Evolutionary conservation across 2,797 vertebrate genomes (phyloP).

Genomic region (Pyrocephalus nanus): DNA sequence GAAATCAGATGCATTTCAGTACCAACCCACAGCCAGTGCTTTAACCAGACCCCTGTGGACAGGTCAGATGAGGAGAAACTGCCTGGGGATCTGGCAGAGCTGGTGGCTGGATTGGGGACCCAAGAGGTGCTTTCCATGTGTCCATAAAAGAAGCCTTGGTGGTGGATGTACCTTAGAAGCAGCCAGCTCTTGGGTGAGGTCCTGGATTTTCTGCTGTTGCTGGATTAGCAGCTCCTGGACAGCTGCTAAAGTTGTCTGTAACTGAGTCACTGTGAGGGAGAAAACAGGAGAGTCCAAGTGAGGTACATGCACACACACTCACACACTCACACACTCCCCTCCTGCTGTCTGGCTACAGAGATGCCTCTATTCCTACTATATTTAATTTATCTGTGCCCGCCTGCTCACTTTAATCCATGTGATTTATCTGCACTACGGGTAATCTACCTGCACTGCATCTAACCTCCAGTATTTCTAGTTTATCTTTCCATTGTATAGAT

Average conservation of each 20-base stretch:
- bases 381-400: slow-evolving; percentile 57
- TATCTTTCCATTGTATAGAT: slow-evolving; percentile 75
- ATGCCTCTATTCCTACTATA: slow-evolving; percentile 27
- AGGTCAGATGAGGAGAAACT: not conserved
- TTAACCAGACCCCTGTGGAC: not conserved
- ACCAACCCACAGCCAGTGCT: not conserved
- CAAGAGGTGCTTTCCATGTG: not conserved
- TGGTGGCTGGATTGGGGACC: not conserved
- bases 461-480: slow-evolving; percentile 76
- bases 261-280: slow-evolving; percentile 84
- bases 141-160: not conserved
- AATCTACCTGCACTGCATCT: slow-evolving; percentile 73
- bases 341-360: slow-evolving; percentile 26
- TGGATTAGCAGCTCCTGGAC: slow-evolving; percentile 93
- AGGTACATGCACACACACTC: not conserved
- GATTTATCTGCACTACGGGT: slow-evolving; percentile 68
- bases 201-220: slow-evolving; percentile 95
- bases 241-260: slow-evolving; percentile 90
- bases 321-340: not conserved
- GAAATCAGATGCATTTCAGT: not conserved
- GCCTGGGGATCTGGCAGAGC: not conserved
- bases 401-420: slow-evolving; percentile 51
- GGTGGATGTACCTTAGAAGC: slow-evolving; percentile 85
- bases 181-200: slow-evolving; percentile 89
- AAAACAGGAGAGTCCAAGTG: slow-evolving; percentile 18